Evolutionary conservation across 2,113 vertebrate genomes (phyloP).

Genomic region (Chionomys nivalis): DNA sequence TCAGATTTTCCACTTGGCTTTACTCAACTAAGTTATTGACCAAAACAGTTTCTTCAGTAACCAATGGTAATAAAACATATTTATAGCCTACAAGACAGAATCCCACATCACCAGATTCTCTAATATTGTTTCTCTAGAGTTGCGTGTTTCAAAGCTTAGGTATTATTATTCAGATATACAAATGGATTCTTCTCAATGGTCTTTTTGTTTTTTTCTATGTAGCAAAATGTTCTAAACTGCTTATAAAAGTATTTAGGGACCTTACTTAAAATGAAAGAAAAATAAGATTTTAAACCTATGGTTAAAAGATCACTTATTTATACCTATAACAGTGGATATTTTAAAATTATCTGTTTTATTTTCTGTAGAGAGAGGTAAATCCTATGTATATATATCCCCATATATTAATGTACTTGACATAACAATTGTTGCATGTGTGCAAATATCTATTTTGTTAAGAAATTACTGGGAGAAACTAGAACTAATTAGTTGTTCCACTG

Average conservation of each 20-base stretch:
- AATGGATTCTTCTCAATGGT: not conserved
- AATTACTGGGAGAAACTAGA: not conserved
- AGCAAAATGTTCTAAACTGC: not conserved
- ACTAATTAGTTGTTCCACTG: not conserved
- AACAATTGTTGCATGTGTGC: not conserved
- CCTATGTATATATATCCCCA: not conserved
- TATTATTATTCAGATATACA: not conserved
- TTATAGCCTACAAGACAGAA: too few species aligned
- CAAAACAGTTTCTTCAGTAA: too few species aligned
- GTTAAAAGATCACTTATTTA: not conserved
- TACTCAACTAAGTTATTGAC: too few species aligned
- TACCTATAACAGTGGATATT: not conserved
- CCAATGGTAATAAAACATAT: too few species aligned
- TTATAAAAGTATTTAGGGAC: not conserved
- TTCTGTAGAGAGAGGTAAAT: not conserved
- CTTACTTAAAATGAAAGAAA: not conserved
- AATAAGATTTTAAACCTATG: not conserved
- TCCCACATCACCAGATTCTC: too few species aligned
- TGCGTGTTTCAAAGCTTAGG: not conserved
- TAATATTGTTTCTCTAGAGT: not conserved
- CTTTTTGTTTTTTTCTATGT: not conserved
- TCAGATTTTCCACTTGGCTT: too few species aligned
- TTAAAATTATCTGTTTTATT: not conserved
- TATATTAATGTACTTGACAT: not conserved
- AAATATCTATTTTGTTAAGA: not conserved